Evolutionary conservation across 2,888 invertebrate genomes (phyloP).

Genomic region (Omphaloscelis lunosa): DNA sequence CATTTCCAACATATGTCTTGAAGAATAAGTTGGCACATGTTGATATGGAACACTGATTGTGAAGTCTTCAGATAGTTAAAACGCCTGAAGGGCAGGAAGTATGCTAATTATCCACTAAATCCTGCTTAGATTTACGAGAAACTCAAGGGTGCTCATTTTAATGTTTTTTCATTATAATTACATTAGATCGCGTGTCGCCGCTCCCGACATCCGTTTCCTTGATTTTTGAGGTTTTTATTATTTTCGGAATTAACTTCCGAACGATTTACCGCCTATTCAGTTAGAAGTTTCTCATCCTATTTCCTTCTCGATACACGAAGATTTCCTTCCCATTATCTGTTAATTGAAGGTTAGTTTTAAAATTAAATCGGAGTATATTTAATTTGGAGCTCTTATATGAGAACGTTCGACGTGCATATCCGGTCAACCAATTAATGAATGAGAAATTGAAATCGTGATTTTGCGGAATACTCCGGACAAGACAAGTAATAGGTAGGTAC

Average conservation of each 20-base stretch:
- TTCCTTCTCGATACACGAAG: constrained; percentile 46
- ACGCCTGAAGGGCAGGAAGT: not conserved
- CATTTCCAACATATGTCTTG: not conserved
- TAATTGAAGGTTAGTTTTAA: constrained; percentile 57
- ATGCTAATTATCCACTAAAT: constrained; percentile 6
- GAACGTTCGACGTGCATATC: constrained; percentile 18
- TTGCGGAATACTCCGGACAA: not conserved
- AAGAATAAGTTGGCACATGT: not conserved
- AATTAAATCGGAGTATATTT: too few relatives aligned
- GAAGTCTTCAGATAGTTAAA: not conserved
- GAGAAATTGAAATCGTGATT: constrained; percentile 19
- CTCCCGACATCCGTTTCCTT: constrained; percentile 48
- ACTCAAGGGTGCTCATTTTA: constrained; percentile 37
- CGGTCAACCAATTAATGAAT: not conserved
- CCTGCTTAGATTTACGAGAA: constrained; percentile 13
- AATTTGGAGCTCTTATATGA: not conserved
- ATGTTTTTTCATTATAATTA: constrained; percentile 50
- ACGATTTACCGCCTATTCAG: constrained; percentile 47
- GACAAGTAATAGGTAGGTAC: not conserved
- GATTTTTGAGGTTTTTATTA: constrained; percentile 41
- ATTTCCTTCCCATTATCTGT: constrained; percentile 56
- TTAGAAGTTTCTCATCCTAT: constrained; percentile 54
- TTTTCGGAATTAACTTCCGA: constrained; percentile 52
- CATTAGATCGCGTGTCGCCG: constrained; percentile 50
- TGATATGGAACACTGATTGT: not conserved